Evolutionary conservation across 2,888 invertebrate species (phyloP).

Genomic region (Andrena camellia): DNA sequence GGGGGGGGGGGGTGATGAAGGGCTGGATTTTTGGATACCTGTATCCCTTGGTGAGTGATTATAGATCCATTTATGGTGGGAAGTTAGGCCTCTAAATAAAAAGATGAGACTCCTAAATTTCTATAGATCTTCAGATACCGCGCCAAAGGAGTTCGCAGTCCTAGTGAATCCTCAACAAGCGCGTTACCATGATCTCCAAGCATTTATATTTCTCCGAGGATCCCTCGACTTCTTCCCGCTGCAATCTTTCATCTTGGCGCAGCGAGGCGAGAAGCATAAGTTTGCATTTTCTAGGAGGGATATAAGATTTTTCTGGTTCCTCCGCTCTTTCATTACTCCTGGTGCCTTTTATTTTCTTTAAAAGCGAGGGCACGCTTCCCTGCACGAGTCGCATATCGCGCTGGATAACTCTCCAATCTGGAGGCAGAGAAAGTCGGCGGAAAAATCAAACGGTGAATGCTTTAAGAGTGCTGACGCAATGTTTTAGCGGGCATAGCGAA

Average conservation of each 20-base stretch:
- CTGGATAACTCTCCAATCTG: neutral
- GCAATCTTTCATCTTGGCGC: neutral
- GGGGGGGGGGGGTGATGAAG: no score
- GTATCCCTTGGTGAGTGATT: no score
- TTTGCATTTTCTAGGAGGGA: neutral
- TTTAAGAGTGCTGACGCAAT: neutral
- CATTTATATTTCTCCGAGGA: no score
- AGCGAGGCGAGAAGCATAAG: neutral
- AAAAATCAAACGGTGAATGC: neutral
- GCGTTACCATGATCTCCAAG: no score
- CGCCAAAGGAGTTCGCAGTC: neutral
- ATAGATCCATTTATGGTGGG: no score
- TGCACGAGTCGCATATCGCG: neutral
- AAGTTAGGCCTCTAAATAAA: no score
- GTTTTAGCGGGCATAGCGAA: neutral
- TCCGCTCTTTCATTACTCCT: neutral
- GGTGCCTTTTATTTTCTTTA: neutral
- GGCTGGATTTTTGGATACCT: no score
- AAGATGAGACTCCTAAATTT: neutral
- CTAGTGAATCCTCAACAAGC: no score
- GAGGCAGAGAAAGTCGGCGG: neutral
- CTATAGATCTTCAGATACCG: neutral
- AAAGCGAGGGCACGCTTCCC: neutral
- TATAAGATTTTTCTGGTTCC: neutral
- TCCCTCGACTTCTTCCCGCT: slow-evolving; percentile 4